Evolutionary conservation across 2,888 invertebrate species (phyloP), one percentile per base, ranked within the genome.

Genomic region (Orthosia gracilis): DNA sequence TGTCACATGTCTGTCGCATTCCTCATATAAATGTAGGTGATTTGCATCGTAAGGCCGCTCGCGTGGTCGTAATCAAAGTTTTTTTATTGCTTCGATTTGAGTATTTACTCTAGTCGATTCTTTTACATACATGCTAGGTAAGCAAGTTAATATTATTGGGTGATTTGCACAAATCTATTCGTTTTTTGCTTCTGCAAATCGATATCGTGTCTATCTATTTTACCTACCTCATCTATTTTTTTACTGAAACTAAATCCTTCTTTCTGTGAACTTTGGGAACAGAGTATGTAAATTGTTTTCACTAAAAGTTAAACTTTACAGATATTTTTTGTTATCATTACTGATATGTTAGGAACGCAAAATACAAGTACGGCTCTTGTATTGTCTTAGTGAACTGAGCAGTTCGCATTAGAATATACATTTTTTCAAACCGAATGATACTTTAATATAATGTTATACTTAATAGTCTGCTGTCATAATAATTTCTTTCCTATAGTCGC

Each of bases 1-100:
- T 89, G 90, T 88, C 89, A 90, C 89, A 93, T 92, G 91, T 90
- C 90, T 89, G 88, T 89, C 86, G 89, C 89, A 90, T 90, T 88
- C 86, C 85, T 87, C 87, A 90, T 90, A 92, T 91, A 92, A 91
- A 89, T 87, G 80, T 78, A 87, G 85, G 85, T 89, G 86, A 91
- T 93, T 91, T 92, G 89, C 88, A 91, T 92, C 69, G 82, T 79
- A 88, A 87, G 83, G 88, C 86, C 85, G 87, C 81, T 94, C 92
- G 94, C 93, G 94, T 93, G 92, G 88, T 77, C 69, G 75, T 81
- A 69, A 87, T 85, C 80, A 76, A 82, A 81, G 61, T 71, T 77
- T 78, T 83, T 87, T 83, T 87, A 88, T 86, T 73, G 78, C 69
- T 67, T 69, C 63, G 73, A 84, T 78, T 73, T 72, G 68, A 57